These are phyloP conservation scores for Eupithecia subfuscata DNA, from an alignment of 2,888 invertebrate species.

Conservation along the genomic window DNA sequence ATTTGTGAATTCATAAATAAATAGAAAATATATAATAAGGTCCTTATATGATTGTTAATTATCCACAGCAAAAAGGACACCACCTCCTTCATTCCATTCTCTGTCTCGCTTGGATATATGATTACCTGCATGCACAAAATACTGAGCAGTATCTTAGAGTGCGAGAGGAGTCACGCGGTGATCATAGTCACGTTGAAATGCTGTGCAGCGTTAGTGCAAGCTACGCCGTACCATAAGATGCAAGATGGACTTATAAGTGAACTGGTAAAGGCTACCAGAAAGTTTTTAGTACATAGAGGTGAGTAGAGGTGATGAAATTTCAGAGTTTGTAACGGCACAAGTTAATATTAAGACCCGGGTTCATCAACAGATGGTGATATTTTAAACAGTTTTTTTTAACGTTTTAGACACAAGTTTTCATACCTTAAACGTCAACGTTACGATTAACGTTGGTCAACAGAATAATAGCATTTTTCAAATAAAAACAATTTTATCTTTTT, in stretches of 20 bases:
- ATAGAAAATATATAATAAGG: no score
- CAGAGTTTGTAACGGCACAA: neutral
- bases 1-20: no score
- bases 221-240: constrained; percentile 92
- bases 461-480: no score
- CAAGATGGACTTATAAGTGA: constrained; percentile 88
- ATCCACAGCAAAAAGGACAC: constrained; percentile 81
- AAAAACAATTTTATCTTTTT: no score
- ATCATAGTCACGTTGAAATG: constrained; percentile 92
- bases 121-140: constrained; percentile 89
- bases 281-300: constrained; percentile 90
- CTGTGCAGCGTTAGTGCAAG: constrained; percentile 89
- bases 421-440: no score
- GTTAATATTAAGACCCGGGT: no score
- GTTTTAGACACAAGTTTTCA: no score
- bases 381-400: no score
- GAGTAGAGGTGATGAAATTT: constrained; percentile 28
- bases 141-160: constrained; percentile 86
- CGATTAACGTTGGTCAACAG: no score
- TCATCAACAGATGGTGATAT: no score
- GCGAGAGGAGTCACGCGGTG: constrained; percentile 88
- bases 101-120: constrained; percentile 89
- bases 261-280: constrained; percentile 87
- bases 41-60: neutral
- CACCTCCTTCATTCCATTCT: constrained; percentile 91